These are phyloP conservation scores for Trichopoda pennipes DNA, from an alignment of 2,888 invertebrate species.

Conservation along the genomic window DNA sequence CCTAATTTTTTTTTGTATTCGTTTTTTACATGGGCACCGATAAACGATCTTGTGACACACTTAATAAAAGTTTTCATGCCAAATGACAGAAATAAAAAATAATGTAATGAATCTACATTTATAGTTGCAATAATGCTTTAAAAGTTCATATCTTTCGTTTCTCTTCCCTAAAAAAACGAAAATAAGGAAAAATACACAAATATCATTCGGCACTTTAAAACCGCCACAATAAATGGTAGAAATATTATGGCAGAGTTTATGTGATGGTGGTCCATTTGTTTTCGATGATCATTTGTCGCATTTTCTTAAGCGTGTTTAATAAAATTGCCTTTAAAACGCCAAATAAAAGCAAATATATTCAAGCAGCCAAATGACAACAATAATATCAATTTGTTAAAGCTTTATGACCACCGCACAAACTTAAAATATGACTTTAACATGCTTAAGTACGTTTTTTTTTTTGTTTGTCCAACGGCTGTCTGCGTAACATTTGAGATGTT, in stretches of 20 bases:
- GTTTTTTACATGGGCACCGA: slow-evolving; percentile 71
- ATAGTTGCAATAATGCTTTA: slow-evolving; percentile 33
- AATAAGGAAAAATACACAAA: slow-evolving; percentile 19
- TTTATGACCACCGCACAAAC: slow-evolving; percentile 46
- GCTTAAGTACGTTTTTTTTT: slow-evolving; percentile 37
- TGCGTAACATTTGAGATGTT: slow-evolving; percentile 64
- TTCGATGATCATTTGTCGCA: slow-evolving; percentile 67
- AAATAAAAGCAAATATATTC: slow-evolving; percentile 54
- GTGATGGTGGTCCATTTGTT: slow-evolving; percentile 68
- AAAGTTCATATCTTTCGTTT: slow-evolving; percentile 15
- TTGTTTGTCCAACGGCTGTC: neutral
- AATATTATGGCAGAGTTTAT: slow-evolving; percentile 41
- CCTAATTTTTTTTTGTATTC: slow-evolving; percentile 16
- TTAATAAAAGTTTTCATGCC: slow-evolving; percentile 56
- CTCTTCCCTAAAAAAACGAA: slow-evolving; percentile 38
- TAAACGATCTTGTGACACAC: slow-evolving; percentile 67
- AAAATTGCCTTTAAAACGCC: slow-evolving; percentile 61
- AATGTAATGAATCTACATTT: slow-evolving; percentile 59
- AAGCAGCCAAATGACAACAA: slow-evolving; percentile 48
- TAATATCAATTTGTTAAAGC: slow-evolving; percentile 64
- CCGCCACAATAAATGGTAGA: slow-evolving; percentile 34
- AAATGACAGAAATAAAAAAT: slow-evolving; percentile 30
- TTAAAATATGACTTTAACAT: slow-evolving; percentile 55
- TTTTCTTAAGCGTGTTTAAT: slow-evolving; percentile 62
- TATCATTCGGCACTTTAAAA: slow-evolving; percentile 40